phyloP scores from a whole-genome alignment of 2,888 invertebrate genomes.

The Campopleginae sp. region DNA sequence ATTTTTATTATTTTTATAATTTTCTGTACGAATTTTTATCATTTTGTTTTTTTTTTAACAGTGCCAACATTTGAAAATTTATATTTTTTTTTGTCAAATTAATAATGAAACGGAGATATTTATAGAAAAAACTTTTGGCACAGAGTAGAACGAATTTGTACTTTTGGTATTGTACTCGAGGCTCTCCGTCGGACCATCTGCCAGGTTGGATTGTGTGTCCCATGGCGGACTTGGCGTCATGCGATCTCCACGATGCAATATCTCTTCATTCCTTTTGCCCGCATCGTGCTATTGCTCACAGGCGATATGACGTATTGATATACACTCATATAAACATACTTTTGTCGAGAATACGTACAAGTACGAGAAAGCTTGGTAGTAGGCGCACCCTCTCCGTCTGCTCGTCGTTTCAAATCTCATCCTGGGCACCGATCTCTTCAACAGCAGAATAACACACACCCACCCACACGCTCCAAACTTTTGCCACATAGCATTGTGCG shows the following conservation, averaged over 20 bases:
- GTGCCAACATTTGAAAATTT: too few relatives aligned
- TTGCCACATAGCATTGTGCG: constrained; percentile 43
- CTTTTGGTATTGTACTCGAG: constrained; percentile 70
- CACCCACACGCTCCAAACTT: constrained; percentile 32
- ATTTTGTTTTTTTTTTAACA: too few relatives aligned
- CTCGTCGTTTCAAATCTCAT: constrained; percentile 42
- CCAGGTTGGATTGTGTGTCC: constrained; percentile 75
- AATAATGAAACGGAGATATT: not conserved
- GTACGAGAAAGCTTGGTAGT: constrained; percentile 30
- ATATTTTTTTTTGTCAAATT: not conserved
- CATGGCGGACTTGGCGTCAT: constrained; percentile 76
- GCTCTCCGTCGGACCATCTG: constrained; percentile 75
- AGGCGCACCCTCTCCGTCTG: constrained; percentile 47
- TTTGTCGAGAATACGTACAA: constrained; percentile 15
- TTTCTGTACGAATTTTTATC: too few relatives aligned
- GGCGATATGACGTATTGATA: constrained; percentile 20
- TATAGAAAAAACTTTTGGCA: not conserved
- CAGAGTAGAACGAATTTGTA: constrained; percentile 7
- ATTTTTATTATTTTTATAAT: too few relatives aligned
- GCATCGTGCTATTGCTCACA: constrained; percentile 22
- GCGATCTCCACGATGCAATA: constrained; percentile 72
- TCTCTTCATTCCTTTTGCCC: constrained; percentile 45
- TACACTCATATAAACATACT: constrained; percentile 3
- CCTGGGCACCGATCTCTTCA: constrained; percentile 44
- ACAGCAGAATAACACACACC: constrained; percentile 34